Evolutionary conservation across 2,113 vertebrate genomes (phyloP), one percentile per base, ranked within the genome.

Genomic region (Drymodes brunneopygia): DNA sequence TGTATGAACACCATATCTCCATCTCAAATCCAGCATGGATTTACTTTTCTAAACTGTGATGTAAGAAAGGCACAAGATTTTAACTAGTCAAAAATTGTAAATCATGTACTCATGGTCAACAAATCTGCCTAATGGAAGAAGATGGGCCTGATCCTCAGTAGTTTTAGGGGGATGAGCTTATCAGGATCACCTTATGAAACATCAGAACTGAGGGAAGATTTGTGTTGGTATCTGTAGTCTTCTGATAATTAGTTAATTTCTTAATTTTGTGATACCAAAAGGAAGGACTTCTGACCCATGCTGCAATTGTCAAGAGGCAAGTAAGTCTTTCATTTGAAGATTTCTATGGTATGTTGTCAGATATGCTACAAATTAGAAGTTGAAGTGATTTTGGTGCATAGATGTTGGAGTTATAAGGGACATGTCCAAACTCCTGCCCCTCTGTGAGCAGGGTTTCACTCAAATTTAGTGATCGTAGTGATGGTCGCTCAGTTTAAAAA

Each of bases 401-500:
- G 45, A 65, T 31, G 9, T 13, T 67, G 70, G 36, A 86, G 56
- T 48, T 75, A 6, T 0, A 42, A 57, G 31, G 12, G 12, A 3
- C 27, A 45, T 86, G 29, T n/a, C 51, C 36, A 19, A 66, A 86
- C 22, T 81, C 24, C 61, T 62, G 14, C 73, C 29, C 16, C 58
- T 54, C 51, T 50, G 20, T 78, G 40, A 65, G 38, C 6, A 45
- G 33, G 7, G 14, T 73, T 92, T 80, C 25, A 27, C 60, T 92
- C 51, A 27, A 0, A 47, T 82, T 67, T 81, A 28, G 25, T 66
- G 5, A 51, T 48, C 56, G 25, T 22, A n/a, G 29, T 36, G 56
- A 12, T n/a, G 74, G 51, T 60, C 91, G 65, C 73, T 91, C 69
- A 47, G 22, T 95, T 96, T 96, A 97, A 96, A 90, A n/a, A 65